Evolutionary conservation across 2,113 vertebrate genomes (phyloP), one percentile per base, ranked within the genome.

Genomic region (Phrynosoma platyrhinos): DNA sequence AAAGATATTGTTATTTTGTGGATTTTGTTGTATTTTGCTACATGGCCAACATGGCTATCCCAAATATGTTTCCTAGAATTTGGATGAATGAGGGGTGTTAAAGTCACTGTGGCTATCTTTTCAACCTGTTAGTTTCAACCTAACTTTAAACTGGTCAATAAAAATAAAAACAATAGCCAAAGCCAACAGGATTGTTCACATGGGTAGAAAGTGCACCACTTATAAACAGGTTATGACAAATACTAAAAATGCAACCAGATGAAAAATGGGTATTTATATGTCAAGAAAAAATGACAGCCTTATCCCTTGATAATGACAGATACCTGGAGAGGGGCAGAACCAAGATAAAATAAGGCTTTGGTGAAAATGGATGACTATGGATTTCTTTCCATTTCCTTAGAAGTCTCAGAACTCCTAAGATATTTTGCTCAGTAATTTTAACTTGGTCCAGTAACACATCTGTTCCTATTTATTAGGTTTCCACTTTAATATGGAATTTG

Each of bases 301-400:
- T 75, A 69, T 81, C 25, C 47, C 42, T 79, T 82, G 66, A 78
- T 0, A 85, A 25, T 75, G 68, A 83, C 82, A 94, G 83, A 85
- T 94, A 87, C 82, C 72, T 89, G 94, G 88, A 91, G 69, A 18
- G 87, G 89, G 42, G 89, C 90, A 3, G 30, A 89, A 87, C 0
- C 53, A 42, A 89, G 89, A 88, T 52, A 32, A 92, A 91, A 83
- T 64, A 85, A 4, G n/a, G 64, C 0, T 84, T 91, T 75, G 79
- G 27, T 89, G 85, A 90, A 95, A 95, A 93, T 25, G 32, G 91
- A 90, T 93, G 76, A 91, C 85, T 90, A 91, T 93, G 89, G 91
- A 94, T 95, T 93, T 90, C 82, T 91, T 89, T 87, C 93, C 47
- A 82, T 88, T 90, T 91, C 82, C 78, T 94, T 75, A 87, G 80